Conservation (phyloP, 2,888 invertebrate genomes). For the Stratiomys singularior region DNA sequence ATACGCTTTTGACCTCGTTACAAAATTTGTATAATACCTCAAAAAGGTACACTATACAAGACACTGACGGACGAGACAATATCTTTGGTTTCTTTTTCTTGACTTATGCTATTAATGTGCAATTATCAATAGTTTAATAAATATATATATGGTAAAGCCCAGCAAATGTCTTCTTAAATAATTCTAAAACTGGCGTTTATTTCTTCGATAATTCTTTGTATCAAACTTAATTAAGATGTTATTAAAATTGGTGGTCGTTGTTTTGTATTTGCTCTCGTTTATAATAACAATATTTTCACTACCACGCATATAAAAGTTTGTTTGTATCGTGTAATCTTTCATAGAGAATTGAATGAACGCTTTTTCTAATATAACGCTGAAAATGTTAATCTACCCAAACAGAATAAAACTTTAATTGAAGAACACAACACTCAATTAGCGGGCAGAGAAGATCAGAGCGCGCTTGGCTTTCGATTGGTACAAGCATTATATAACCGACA, state of each 20-base stretch:
- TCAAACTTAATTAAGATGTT: no score
- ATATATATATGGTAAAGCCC: conserved; percentile 15
- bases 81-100: conserved; percentile 1
- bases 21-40: conserved; percentile 37
- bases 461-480: background rate
- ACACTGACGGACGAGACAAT: background rate
- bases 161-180: conserved; percentile 20
- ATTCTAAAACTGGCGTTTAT: background rate
- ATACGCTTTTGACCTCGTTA: conserved; percentile 38
- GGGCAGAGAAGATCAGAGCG: background rate
- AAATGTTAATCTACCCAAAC: background rate
- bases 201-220: background rate
- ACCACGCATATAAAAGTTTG: background rate
- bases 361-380: background rate
- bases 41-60: background rate
- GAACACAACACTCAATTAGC: conserved; percentile 17
- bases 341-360: background rate
- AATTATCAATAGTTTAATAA: background rate
- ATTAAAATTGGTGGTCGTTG: no score
- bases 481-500: conserved; percentile 27
- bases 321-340: background rate
- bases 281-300: no score
- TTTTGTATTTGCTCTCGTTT: no score
- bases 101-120: background rate
- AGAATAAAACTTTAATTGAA: conserved; percentile 18